Conservation (phyloP, 2,113 vertebrate species). For the Ptilonorhynchus violaceus region DNA sequence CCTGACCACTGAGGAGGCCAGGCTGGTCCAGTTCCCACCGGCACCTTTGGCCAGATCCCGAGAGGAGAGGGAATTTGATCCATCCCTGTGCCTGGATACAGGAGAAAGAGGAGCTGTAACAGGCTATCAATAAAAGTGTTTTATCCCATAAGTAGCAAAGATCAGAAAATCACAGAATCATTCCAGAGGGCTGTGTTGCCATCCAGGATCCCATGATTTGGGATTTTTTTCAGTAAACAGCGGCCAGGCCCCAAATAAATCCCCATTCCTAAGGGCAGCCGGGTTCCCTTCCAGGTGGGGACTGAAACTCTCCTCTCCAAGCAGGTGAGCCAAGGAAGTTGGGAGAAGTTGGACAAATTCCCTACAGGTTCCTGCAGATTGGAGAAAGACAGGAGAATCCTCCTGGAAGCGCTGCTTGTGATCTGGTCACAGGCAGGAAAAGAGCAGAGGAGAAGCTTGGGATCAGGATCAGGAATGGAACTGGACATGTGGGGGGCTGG, state of each 20-base stretch:
- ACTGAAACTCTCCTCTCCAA: not conserved
- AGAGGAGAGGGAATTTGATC: not conserved
- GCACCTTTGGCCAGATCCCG: not conserved
- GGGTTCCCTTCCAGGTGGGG: not conserved
- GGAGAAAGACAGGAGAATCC: not conserved
- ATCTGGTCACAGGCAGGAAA: not conserved
- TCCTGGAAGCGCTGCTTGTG: not conserved
- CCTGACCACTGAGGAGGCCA: not conserved
- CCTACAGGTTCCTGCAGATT: fast-evolving
- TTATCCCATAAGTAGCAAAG: not conserved
- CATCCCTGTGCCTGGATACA: not conserved
- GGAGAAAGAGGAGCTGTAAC: not conserved
- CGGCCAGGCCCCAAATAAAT: no score
- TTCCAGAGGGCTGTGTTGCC: not conserved
- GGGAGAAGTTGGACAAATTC: not conserved
- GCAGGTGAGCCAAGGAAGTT: not conserved
- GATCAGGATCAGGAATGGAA: not conserved
- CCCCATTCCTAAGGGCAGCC: not conserved
- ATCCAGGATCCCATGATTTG: not conserved
- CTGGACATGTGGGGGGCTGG: not conserved
- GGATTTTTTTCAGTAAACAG: not conserved
- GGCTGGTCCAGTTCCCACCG: not conserved
- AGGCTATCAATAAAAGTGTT: not conserved
- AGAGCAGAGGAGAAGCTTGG: not conserved
- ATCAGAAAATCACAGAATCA: not conserved